Conservation (phyloP, 2,888 invertebrate species). For the Pachycephus smyrnensis region DNA sequence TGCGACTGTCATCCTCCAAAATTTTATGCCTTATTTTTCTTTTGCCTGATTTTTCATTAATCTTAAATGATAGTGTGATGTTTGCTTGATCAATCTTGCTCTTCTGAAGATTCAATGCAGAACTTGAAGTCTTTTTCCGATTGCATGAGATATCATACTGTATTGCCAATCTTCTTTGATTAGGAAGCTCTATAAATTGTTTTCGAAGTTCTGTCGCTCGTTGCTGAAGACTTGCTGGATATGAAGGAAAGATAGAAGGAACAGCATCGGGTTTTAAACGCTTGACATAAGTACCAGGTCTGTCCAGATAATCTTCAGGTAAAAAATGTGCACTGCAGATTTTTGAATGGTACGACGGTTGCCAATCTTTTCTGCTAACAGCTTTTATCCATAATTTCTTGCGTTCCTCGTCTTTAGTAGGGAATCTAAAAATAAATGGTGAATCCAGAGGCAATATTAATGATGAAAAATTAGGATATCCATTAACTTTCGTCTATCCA, state of each 20-base stretch:
- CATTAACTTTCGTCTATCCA: no score
- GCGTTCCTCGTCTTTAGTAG: neutral
- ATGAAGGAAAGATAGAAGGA: neutral
- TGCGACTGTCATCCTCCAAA: neutral
- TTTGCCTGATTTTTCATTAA: neutral
- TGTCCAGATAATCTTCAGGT: slow-evolving; percentile 7
- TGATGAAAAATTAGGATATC: no score
- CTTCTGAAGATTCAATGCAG: neutral
- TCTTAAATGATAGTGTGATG: neutral
- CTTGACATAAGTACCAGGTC: slow-evolving; percentile 8
- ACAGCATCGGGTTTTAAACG: slow-evolving; percentile 2
- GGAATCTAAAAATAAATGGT: neutral
- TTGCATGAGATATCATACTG: neutral
- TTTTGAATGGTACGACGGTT: neutral
- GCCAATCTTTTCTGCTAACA: slow-evolving; percentile 5
- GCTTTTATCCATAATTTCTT: slow-evolving; percentile 4
- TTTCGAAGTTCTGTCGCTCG: neutral
- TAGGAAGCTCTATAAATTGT: neutral
- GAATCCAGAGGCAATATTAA: no score
- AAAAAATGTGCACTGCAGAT: slow-evolving; percentile 10
- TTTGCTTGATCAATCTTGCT: neutral
- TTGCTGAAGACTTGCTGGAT: neutral
- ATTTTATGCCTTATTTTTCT: neutral
- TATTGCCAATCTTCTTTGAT: neutral
- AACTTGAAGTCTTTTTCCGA: neutral